Conservation (phyloP, 2,797 vertebrate genomes). For the Semaprochilodus insignis region DNA sequence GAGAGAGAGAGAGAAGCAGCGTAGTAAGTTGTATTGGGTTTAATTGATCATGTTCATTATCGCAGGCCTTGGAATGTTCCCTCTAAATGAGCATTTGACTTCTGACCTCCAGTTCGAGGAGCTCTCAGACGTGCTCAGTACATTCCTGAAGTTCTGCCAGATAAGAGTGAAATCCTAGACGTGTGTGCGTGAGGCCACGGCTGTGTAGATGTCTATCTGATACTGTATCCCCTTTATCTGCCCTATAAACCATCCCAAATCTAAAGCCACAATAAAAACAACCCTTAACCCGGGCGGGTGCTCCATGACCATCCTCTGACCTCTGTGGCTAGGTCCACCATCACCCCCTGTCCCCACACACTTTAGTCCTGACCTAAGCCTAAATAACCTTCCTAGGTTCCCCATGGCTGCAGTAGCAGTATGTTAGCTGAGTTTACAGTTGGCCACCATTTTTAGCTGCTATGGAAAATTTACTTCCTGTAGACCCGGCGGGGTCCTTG, state of each 20-base stretch:
- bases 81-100: conserved; percentile 17
- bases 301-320: too few species aligned
- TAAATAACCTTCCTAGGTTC: too few species aligned
- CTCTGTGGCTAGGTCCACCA: too few species aligned
- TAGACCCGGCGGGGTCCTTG: too few species aligned
- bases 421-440: too few species aligned
- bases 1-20: not conserved
- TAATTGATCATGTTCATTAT: not conserved
- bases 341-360: too few species aligned
- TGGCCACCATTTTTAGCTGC: too few species aligned
- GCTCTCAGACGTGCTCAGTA: not conserved
- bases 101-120: conserved; percentile 10
- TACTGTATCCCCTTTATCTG: not conserved
- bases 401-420: too few species aligned
- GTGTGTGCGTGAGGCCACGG: not conserved
- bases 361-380: too few species aligned
- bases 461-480: too few species aligned
- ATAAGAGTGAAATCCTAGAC: conserved; percentile 10
- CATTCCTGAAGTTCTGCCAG: conserved; percentile 23
- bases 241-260: not conserved
- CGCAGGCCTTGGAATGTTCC: not conserved
- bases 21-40: conserved; percentile 6
- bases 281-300: not conserved
- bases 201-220: not conserved
- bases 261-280: too few species aligned